Percentiles rank a stretch among this genome's conserved stretches.
Evolutionary conservation across 64 coral and sea anemone genomes (phyloP).

Genomic region (Pocillopora damicornis): DNA sequence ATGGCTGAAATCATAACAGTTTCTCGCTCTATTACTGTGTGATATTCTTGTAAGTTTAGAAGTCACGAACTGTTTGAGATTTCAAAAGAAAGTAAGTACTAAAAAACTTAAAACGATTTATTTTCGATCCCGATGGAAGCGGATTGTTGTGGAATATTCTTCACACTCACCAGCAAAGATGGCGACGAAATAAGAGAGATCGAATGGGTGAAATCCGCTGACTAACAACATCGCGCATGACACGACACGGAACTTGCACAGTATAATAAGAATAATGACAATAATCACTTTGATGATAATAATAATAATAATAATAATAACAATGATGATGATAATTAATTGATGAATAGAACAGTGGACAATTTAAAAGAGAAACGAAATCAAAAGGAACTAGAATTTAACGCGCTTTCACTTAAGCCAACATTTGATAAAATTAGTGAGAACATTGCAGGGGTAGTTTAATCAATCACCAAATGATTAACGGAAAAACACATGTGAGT

Average conservation of each 20-base stretch:
- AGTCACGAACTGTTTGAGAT: background rate
- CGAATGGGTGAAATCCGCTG: conserved; percentile 43
- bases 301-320: too few relatives aligned
- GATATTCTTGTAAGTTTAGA: background rate
- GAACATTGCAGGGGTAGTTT: too few relatives aligned
- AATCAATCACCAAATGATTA: too few relatives aligned
- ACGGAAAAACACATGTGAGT: too few relatives aligned
- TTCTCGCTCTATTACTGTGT: background rate
- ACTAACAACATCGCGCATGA: conserved; percentile 34
- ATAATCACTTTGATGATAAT: too few relatives aligned
- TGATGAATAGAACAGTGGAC: too few relatives aligned
- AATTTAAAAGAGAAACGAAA: too few relatives aligned
- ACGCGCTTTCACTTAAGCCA: too few relatives aligned
- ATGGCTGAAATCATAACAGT: background rate
- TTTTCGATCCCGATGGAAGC: conserved; percentile 52
- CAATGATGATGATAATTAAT: too few relatives aligned
- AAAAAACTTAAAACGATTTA: background rate
- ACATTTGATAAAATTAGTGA: too few relatives aligned
- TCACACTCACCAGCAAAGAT: conserved; percentile 93
- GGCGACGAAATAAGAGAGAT: conserved; percentile 70
- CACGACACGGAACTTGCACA: background rate
- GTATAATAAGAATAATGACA: background rate
- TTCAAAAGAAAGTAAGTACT: background rate
- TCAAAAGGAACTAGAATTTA: too few relatives aligned
- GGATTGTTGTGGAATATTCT: conserved; percentile 35